Percentiles rank a stretch among this genome's conserved stretches.
These are phyloP conservation scores for Pectinophora gossypiella DNA, from an alignment of 1,140 invertebrate species.

Conservation along the genomic window DNA sequence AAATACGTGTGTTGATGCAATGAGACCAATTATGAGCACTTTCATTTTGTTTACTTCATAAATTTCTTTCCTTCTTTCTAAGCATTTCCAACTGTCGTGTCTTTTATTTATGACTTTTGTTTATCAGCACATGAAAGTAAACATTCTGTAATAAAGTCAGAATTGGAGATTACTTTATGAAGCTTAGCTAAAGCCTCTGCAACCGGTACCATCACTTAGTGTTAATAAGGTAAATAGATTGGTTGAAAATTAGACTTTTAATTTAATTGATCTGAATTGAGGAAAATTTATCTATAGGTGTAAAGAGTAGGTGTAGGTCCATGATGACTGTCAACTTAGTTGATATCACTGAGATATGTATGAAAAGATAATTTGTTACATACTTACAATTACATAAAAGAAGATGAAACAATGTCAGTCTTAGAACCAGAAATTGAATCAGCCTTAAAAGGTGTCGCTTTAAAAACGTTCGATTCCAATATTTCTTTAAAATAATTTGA, in stretches of 20 bases:
- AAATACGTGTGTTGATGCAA: constrained; percentile 46
- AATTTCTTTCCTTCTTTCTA: constrained; percentile 28
- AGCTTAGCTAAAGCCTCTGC: constrained; percentile 56
- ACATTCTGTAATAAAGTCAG: constrained; percentile 10
- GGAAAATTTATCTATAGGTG: constrained; percentile 39
- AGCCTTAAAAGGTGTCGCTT: no score
- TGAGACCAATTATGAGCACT: constrained; percentile 42
- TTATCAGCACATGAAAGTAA: constrained; percentile 74
- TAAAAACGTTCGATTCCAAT: no score
- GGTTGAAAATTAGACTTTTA: not conserved
- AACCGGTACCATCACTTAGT: constrained; percentile 27
- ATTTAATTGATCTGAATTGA: constrained; percentile 63
- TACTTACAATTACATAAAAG: no score
- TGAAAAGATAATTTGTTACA: no score
- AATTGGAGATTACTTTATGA: constrained; percentile 20
- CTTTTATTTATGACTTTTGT: constrained; percentile 54
- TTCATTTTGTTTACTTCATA: constrained; percentile 40
- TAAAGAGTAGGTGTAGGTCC: no score
- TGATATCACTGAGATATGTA: no score
- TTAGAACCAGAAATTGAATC: no score
- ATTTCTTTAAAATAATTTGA: no score
- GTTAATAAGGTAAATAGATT: not conserved
- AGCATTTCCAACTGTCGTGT: constrained; percentile 27
- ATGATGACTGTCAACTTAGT: no score
- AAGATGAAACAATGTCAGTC: no score